phyloP scores from a whole-genome alignment of 2,888 invertebrate genomes.

The Nephrotoma flavescens region DNA sequence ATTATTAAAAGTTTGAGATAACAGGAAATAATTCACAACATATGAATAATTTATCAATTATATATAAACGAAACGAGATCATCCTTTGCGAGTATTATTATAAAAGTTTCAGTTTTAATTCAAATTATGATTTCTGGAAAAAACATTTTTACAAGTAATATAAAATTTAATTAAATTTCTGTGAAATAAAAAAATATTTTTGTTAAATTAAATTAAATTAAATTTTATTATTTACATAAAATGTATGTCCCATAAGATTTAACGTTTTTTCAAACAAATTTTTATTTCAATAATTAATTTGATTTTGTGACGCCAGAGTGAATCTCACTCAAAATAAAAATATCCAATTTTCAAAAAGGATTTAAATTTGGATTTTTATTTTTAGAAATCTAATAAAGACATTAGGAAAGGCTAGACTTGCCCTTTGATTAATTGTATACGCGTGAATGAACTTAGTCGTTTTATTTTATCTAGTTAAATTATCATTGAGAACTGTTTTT shows the following conservation, averaged over 20 bases:
- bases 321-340: background rate
- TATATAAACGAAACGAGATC: background rate
- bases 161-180: no score
- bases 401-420: no score
- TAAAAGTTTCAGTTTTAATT: background rate
- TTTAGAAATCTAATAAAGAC: no score
- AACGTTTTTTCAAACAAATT: background rate
- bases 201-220: background rate
- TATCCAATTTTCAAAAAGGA: background rate
- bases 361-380: no score
- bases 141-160: background rate
- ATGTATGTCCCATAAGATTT: background rate
- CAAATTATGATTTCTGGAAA: background rate
- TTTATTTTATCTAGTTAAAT: no score
- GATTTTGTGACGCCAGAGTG: background rate
- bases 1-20: background rate
- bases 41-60: background rate
- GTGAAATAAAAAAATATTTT: no score
- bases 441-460: no score
- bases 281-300: background rate
- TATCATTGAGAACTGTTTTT: no score
- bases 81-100: background rate
- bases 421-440: no score
- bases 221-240: background rate
- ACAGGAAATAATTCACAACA: background rate